Base-by-base conservation (phyloP, 1,140 invertebrate species). In the Leptinotarsa undecemlineata region DNA sequence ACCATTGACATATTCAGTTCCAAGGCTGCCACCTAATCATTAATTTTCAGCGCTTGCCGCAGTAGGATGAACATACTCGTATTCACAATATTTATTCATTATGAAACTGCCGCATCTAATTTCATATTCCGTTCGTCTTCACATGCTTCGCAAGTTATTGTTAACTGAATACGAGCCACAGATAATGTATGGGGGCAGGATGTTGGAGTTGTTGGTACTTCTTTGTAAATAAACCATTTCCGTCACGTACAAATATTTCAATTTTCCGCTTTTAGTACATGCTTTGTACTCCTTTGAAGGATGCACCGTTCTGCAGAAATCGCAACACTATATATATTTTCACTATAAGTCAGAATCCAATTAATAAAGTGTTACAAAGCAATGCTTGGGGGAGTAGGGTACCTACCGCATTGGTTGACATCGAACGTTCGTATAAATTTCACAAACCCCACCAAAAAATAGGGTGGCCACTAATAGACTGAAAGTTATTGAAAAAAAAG, bases 91-190 rank as follows among this genome's bases (percentile, higher is more conserved):
- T 67, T 67, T 67, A 67, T 67, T 67, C 64, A 67, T 57, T 57
- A 57, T 57, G 51, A 57, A 57, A 57, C 51, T 57, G n/a, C 51
- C 51, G 51, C 69, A 61, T 14, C 51, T 71, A 60, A 71, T 71
- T 71, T 60, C 69, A 61, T 71, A 71, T 71, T 47, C 69, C 23
- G 17, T 61, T 48, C 42, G 42, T 47, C 48, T 21, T 61, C 69
- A 51, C 20, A 14, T 48, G 26, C 48, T 51, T 70, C 51, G 69
- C 51, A 61, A 71, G 48, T 71, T 71, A 71, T 71, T 71, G 69
- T 71, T 60, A 48, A 57, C 69, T 71, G 57, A 71, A 71, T 71
- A 71, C 60, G 69, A 61, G 69, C 17, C 51, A 60, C 60, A 71
- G 51, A 71, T 71, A 71, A 71, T 71, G 48, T 42, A 71, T 61